Evolutionary conservation across 2,888 invertebrate species (phyloP).

Genomic region (Melieria picta): DNA sequence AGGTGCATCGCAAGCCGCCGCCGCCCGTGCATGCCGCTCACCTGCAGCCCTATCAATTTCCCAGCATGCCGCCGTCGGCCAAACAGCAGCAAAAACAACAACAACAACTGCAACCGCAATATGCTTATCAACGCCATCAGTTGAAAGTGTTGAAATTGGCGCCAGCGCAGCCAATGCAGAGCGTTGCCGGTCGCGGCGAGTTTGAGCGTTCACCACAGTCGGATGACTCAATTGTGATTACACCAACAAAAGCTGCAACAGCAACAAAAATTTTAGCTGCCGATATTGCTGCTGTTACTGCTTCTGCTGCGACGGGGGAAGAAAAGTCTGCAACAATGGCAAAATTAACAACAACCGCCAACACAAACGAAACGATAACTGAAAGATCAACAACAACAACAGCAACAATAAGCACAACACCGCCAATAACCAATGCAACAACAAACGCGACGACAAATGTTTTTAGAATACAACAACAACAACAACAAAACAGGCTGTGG

Average conservation of each 20-base stretch:
- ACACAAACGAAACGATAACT: conserved; percentile 37
- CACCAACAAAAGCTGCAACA: conserved; percentile 23
- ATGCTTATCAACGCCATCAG: conserved; percentile 35
- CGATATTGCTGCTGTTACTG: background rate
- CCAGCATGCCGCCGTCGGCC: conserved; percentile 14
- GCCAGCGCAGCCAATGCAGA: conserved; percentile 18
- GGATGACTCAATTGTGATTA: background rate
- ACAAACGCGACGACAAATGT: conserved; percentile 32
- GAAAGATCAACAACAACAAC: conserved; percentile 5
- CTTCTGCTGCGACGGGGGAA: background rate
- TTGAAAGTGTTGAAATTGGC: conserved; percentile 42
- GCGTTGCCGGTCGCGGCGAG: no score
- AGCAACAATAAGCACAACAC: conserved; percentile 16
- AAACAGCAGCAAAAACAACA: conserved; percentile 17
- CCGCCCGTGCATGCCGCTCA: background rate
- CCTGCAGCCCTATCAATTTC: conserved; percentile 35
- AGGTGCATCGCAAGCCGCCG: conserved; percentile 35
- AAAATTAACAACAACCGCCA: conserved; percentile 35
- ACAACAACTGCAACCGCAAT: conserved; percentile 26
- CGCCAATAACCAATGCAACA: conserved; percentile 44
- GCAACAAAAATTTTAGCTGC: conserved; percentile 8
- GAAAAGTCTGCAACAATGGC: conserved; percentile 40
- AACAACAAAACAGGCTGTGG: conserved; percentile 62
- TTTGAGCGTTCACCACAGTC: no score
- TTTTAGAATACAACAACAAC: conserved; percentile 39